These are phyloP conservation scores for Crypturellus tataupa DNA, from an alignment of 2,797 vertebrate genomes.

Conservation along the genomic window DNA sequence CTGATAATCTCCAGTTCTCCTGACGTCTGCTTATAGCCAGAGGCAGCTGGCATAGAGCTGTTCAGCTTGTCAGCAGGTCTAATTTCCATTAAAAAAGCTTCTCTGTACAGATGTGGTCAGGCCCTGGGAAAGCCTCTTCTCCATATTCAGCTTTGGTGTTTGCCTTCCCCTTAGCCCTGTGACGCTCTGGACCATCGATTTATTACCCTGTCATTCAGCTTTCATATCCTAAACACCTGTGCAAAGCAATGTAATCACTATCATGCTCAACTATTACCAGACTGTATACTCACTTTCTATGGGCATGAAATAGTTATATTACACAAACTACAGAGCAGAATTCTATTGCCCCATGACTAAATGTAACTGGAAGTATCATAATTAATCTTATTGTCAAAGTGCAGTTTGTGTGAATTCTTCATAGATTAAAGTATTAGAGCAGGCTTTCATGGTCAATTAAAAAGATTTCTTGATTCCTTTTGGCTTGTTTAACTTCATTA, in stretches of 20 bases:
- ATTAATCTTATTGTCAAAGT: neutral
- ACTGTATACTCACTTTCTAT: neutral
- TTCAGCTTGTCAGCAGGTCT: neutral
- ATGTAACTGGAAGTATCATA: neutral
- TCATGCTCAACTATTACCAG: neutral
- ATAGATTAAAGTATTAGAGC: accelerated
- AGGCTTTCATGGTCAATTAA: neutral
- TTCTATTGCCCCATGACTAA: neutral
- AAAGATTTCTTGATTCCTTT: neutral
- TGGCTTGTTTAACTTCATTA: neutral
- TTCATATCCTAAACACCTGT: neutral
- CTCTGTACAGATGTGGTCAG: neutral
- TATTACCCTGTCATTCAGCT: neutral
- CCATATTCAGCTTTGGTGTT: neutral
- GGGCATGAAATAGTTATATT: neutral
- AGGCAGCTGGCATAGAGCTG: neutral
- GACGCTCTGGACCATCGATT: neutral
- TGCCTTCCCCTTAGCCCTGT: neutral
- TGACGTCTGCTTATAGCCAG: neutral
- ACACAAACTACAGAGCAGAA: neutral
- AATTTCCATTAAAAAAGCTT: neutral
- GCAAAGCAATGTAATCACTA: neutral
- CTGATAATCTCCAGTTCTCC: neutral
- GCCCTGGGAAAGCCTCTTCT: neutral
- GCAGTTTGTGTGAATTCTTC: neutral